A percentile compares a stretch with the other conserved stretches of the same genome.
Conservation (phyloP, 2,113 vertebrate species). For the Psittacus erithacus region DNA sequence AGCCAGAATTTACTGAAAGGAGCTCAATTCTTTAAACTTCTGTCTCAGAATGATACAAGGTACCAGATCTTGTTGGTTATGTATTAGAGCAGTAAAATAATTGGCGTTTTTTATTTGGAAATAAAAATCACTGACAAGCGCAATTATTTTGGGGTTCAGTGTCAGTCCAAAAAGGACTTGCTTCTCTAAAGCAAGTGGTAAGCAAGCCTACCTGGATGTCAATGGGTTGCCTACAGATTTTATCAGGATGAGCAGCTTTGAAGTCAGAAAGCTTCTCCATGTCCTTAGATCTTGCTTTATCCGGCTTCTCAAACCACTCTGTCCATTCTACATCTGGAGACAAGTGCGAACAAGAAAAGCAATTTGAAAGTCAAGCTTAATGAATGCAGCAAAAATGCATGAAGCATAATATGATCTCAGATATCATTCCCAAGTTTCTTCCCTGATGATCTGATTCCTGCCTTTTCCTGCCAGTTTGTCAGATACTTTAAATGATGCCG, state of each 20-base stretch:
- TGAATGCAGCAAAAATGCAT: background rate
- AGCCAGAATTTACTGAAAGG: background rate
- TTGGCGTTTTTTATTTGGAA: background rate
- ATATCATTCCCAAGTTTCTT: constrained; percentile 16
- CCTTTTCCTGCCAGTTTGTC: constrained; percentile 15
- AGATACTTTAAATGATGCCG: background rate
- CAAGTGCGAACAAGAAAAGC: background rate
- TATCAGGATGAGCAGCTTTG: constrained; percentile 81
- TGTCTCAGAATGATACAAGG: background rate
- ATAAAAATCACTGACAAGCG: background rate
- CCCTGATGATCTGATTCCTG: constrained; percentile 7
- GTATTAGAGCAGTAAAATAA: background rate
- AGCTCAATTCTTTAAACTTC: background rate
- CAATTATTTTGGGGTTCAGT: background rate
- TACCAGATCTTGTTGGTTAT: background rate
- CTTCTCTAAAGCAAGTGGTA: fast-evolving
- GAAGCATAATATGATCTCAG: background rate
- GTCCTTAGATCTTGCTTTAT: constrained; percentile 83
- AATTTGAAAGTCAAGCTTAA: background rate
- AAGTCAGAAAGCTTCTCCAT: constrained; percentile 91
- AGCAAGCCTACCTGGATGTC: constrained; percentile 87
- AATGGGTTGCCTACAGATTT: constrained; percentile 87
- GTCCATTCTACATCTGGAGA: constrained; percentile 93
- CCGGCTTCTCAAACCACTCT: constrained; percentile 89
- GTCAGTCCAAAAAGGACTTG: background rate